Evolutionary conservation across 2,797 vertebrate species (phyloP).

Genomic region (Sebastes diploproa): DNA sequence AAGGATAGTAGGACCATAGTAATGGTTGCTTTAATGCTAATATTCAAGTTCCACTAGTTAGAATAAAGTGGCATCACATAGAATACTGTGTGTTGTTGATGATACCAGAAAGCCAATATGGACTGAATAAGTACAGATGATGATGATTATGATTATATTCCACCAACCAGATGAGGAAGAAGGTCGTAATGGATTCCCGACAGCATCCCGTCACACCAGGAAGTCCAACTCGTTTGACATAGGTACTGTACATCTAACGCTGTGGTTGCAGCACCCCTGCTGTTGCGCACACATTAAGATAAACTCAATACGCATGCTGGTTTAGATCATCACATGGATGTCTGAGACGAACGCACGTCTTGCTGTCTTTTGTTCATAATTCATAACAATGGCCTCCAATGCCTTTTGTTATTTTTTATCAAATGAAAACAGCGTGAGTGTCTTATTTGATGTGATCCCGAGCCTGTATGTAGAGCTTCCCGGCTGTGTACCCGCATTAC

Average conservation of each 20-base stretch:
- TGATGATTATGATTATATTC: constrained; percentile 18
- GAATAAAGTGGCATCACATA: neutral
- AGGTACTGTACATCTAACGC: constrained; percentile 62
- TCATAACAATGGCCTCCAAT: constrained; percentile 5
- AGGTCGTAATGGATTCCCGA: constrained; percentile 72
- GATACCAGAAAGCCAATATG: neutral
- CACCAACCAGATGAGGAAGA: constrained; percentile 65
- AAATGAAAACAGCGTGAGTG: constrained; percentile 31
- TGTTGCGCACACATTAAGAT: neutral
- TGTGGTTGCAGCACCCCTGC: neutral
- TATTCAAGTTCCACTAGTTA: neutral
- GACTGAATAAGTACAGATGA: neutral
- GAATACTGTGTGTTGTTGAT: neutral
- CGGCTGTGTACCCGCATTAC: constrained; percentile 5
- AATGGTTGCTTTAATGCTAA: neutral
- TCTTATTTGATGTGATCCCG: constrained; percentile 37
- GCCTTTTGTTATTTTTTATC: constrained; percentile 40
- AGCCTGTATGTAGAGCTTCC: constrained; percentile 22
- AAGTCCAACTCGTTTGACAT: constrained; percentile 89
- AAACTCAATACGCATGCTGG: constrained; percentile 5
- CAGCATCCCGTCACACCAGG: constrained; percentile 82
- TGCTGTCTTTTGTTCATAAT: constrained; percentile 40
- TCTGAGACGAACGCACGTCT: neutral
- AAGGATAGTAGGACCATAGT: too few species aligned
- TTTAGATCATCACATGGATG: neutral